phyloP scores from a whole-genome alignment of 2,797 vertebrate genomes.

The Xenopus petersii region DNA sequence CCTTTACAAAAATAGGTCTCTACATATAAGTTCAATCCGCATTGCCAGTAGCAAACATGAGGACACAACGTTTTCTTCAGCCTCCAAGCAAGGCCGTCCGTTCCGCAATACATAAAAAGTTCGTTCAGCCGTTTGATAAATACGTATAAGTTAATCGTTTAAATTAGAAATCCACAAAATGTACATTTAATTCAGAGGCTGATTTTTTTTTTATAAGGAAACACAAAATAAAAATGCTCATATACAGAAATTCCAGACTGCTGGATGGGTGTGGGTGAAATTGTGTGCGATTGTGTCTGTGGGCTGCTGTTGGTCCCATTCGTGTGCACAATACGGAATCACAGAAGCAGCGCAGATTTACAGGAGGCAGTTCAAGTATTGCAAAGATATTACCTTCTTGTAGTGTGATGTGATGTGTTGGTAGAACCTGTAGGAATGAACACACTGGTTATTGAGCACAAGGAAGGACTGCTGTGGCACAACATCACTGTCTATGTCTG shows the following conservation, averaged over 20 bases:
- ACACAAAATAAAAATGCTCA: slow-evolving; percentile 70
- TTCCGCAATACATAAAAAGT: slow-evolving; percentile 56
- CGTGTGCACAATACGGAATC: slow-evolving; percentile 70
- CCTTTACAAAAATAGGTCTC: slow-evolving; percentile 99
- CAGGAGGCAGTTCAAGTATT: slow-evolving; percentile 74
- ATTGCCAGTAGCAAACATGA: slow-evolving; percentile 77
- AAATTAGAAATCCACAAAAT: slow-evolving; percentile 97
- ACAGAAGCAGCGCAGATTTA: slow-evolving; percentile 75
- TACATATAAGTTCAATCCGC: slow-evolving; percentile 82
- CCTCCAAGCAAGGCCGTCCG: slow-evolving; percentile 76
- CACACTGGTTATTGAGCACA: no score
- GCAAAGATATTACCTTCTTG: slow-evolving; percentile 81
- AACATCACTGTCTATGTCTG: no score
- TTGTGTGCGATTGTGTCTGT: slow-evolving; percentile 62
- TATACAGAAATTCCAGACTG: slow-evolving; percentile 76
- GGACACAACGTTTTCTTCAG: slow-evolving; percentile 81
- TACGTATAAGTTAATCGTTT: slow-evolving; percentile 94
- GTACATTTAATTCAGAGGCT: slow-evolving; percentile 78
- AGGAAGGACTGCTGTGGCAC: no score
- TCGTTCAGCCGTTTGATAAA: slow-evolving; percentile 77
- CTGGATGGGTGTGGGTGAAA: slow-evolving; percentile 65
- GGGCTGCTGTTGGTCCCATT: slow-evolving; percentile 83
- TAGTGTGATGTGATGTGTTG: slow-evolving; percentile 80
- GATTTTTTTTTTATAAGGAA: slow-evolving; percentile 62
- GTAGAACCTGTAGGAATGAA: slow-evolving; percentile 63